These are phyloP conservation scores for Tubulanus polymorphus DNA, from an alignment of 2,888 invertebrate genomes.

Conservation along the genomic window DNA sequence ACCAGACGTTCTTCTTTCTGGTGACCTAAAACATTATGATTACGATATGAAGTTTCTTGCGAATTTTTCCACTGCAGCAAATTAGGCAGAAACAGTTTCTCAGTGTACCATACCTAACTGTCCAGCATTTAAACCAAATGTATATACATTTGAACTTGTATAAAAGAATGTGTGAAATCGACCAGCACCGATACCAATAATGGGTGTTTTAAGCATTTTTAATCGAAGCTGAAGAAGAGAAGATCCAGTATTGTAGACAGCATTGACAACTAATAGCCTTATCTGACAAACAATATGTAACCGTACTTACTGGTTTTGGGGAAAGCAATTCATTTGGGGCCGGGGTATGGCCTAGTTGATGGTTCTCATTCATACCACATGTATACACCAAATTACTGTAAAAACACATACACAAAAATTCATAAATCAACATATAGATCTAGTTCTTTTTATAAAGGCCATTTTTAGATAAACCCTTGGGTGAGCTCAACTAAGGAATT, in stretches of 20 bases:
- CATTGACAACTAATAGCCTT: slow-evolving; percentile 7
- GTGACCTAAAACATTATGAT: slow-evolving; percentile 59
- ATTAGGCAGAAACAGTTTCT: too few species aligned
- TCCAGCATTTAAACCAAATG: slow-evolving; percentile 79
- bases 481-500: too few species aligned
- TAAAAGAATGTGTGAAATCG: slow-evolving; percentile 70
- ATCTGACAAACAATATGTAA: slow-evolving; percentile 3
- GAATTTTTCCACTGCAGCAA: too few species aligned
- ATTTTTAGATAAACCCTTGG: too few species aligned
- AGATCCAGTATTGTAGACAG: not conserved
- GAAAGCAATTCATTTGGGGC: slow-evolving; percentile 55
- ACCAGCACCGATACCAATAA: slow-evolving; percentile 63
- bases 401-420: too few species aligned
- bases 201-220: slow-evolving; percentile 38
- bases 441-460: too few species aligned
- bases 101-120: slow-evolving; percentile 74
- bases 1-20: slow-evolving; percentile 53
- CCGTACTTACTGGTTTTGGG: slow-evolving; percentile 49
- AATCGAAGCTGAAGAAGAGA: slow-evolving; percentile 25
- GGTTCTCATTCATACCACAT: slow-evolving; percentile 59
- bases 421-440: too few species aligned
- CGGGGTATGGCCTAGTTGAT: slow-evolving; percentile 63
- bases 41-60: too few species aligned
- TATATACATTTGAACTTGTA: slow-evolving; percentile 61
- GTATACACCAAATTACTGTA: slow-evolving; percentile 62